Percentiles rank a stretch among this genome's conserved stretches.
These are phyloP conservation scores for Yoshiicerus persimilis DNA, from an alignment of 1,140 invertebrate genomes.

Conservation along the genomic window DNA sequence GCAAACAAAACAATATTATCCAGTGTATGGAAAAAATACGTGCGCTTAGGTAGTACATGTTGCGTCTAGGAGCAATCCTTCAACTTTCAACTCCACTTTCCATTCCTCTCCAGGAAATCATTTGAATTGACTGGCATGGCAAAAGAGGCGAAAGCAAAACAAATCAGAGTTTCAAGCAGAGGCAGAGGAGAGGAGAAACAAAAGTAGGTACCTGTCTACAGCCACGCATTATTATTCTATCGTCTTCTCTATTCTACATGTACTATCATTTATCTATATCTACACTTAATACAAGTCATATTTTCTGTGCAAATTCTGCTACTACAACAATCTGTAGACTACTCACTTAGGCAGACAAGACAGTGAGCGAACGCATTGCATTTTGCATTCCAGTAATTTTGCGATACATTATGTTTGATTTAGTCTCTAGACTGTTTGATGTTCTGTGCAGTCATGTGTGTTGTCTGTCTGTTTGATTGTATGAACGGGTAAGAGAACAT, in stretches of 20 bases:
- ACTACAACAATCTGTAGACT: too few species aligned
- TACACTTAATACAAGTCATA: background rate
- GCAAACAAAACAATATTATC: background rate
- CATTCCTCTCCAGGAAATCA: background rate
- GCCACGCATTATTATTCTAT: too few species aligned
- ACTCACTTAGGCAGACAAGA: background rate
- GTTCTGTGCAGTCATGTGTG: background rate
- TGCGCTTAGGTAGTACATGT: background rate
- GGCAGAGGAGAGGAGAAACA: background rate
- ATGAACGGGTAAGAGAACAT: background rate
- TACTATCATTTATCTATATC: too few species aligned
- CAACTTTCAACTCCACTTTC: background rate
- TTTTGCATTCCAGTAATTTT: background rate
- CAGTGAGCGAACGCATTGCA: background rate
- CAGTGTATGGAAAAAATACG: background rate
- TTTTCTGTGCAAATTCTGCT: too few species aligned
- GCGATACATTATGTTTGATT: background rate
- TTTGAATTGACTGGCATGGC: background rate
- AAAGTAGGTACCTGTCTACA: background rate
- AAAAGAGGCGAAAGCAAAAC: background rate
- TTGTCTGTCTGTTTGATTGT: background rate
- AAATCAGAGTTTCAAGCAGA: background rate
- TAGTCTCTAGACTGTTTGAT: background rate
- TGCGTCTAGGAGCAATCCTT: background rate
- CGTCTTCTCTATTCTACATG: too few species aligned